phyloP scores from a whole-genome alignment of 2,888 invertebrate species.

The Leucophenga montana region DNA sequence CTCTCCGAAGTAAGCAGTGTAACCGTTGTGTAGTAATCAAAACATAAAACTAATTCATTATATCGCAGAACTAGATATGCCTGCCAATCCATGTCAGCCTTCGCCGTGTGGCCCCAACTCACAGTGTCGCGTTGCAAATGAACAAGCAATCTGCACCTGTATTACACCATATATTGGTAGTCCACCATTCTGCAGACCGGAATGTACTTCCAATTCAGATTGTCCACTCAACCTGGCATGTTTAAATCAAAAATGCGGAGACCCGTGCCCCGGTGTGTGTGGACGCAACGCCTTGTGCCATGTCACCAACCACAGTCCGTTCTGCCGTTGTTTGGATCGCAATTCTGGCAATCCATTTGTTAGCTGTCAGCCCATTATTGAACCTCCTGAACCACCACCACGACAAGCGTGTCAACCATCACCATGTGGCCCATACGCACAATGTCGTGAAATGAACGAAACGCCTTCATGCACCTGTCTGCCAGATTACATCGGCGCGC shows the following conservation, averaged over 20 bases:
- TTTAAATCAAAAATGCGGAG: constrained; percentile 80
- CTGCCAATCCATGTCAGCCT: constrained; percentile 76
- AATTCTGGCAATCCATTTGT: constrained; percentile 81
- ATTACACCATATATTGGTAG: constrained; percentile 78
- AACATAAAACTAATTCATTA: not conserved
- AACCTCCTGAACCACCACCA: constrained; percentile 72
- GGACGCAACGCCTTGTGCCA: constrained; percentile 82
- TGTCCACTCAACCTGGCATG: constrained; percentile 83
- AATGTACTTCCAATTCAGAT: constrained; percentile 82
- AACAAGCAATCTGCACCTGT: constrained; percentile 82
- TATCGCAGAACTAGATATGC: constrained; percentile 59
- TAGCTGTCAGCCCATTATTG: constrained; percentile 74
- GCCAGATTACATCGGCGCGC: constrained; percentile 78
- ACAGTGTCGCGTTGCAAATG: constrained; percentile 82
- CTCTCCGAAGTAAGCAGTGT: constrained; percentile 74
- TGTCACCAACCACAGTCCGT: constrained; percentile 84
- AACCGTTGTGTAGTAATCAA: no score
- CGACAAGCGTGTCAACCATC: constrained; percentile 79
- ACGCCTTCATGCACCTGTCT: constrained; percentile 78
- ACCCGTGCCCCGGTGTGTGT: constrained; percentile 84
- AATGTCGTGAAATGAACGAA: constrained; percentile 79
- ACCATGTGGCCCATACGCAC: constrained; percentile 79
- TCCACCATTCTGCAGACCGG: constrained; percentile 82
- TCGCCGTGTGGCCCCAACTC: constrained; percentile 90
- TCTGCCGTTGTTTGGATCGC: constrained; percentile 79